Conservation (phyloP, 2,797 vertebrate species). For the Cuniculus paca region DNA sequence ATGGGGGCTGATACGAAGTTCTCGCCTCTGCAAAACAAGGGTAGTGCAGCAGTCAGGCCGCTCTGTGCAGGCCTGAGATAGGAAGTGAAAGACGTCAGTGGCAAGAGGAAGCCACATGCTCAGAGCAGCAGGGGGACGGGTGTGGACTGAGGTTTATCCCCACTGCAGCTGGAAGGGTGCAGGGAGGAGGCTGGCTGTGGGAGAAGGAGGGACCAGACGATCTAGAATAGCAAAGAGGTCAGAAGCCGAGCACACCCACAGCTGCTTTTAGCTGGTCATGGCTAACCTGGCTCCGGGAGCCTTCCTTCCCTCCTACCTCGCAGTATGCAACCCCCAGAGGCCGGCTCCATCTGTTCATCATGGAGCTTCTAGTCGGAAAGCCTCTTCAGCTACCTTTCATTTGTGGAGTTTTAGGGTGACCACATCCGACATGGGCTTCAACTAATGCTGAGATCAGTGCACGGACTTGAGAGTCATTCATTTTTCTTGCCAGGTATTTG, state of each 20-base stretch:
- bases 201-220: conserved; percentile 49
- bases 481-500: not conserved
- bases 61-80: conserved; percentile 31
- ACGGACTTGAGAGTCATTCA: not conserved
- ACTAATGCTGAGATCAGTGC: no score
- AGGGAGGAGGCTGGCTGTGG: conserved; percentile 58
- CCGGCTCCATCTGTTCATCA: not conserved
- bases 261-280: conserved; percentile 61
- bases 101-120: conserved; percentile 46
- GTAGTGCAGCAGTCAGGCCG: not conserved
- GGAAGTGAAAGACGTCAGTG: conserved; percentile 57
- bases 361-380: not conserved
- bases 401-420: not conserved
- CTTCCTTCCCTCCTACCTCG: not conserved
- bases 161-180: conserved; percentile 59
- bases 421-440: not conserved
- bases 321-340: not conserved
- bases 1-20: not conserved
- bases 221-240: conserved; percentile 63
- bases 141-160: conserved; percentile 61
- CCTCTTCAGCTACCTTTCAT: conserved; percentile 13
- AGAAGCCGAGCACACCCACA: conserved; percentile 42
- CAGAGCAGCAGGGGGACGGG: not conserved
- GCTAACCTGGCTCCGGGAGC: conserved; percentile 16
- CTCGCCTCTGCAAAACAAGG: not conserved